These are phyloP conservation scores for Anabacerthia variegaticeps DNA, from an alignment of 2,797 vertebrate genomes.

Conservation along the genomic window DNA sequence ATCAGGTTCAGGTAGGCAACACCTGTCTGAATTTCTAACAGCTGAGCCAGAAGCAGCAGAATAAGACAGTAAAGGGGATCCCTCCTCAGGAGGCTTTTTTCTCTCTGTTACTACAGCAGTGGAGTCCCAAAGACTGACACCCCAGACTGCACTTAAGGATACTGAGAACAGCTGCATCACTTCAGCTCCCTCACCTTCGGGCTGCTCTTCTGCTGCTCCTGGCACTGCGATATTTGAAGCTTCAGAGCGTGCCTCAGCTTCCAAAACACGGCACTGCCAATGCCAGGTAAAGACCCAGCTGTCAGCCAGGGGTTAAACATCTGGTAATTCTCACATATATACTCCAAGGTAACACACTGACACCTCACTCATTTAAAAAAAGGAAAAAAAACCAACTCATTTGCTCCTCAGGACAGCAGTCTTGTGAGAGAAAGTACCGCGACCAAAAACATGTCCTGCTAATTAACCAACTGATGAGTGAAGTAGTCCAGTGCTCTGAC, in stretches of 20 bases:
- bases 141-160: background rate
- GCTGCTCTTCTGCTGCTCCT: background rate
- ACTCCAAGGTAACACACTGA: background rate
- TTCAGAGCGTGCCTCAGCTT: rapidly evolving
- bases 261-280: background rate
- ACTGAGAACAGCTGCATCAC: background rate
- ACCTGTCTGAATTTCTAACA: rapidly evolving
- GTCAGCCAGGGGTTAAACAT: background rate
- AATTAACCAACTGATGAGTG: background rate
- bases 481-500: background rate
- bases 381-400: background rate
- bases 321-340: background rate
- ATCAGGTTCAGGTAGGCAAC: background rate
- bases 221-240: background rate
- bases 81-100: background rate
- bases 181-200: background rate
- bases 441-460: background rate
- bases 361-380: background rate
- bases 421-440: background rate
- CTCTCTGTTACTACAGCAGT: background rate
- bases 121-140: background rate
- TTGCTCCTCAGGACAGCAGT: background rate
- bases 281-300: background rate
- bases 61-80: background rate
- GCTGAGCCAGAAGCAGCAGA: background rate